Conservation (phyloP, 2,888 invertebrate species). For the Mycogona germanica region DNA sequence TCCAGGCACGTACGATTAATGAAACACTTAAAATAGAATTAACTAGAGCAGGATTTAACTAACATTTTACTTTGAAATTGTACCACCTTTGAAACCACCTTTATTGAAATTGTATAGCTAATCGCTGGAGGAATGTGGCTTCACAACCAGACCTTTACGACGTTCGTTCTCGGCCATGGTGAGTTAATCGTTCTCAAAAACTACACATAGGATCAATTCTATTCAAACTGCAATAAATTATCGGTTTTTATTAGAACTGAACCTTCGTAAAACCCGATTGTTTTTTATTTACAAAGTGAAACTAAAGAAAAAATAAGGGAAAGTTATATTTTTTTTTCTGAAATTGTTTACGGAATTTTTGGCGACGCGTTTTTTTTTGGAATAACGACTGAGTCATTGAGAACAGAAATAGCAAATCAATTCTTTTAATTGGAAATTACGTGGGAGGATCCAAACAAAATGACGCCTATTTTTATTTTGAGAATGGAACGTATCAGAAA, state of each 20-base stretch:
- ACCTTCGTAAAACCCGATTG: background rate
- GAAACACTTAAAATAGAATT: no score
- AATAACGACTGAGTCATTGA: background rate
- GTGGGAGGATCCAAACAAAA: no score
- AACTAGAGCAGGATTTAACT: no score
- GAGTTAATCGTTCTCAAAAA: slow-evolving; percentile 9
- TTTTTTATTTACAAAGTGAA: no score
- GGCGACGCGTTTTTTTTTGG: background rate
- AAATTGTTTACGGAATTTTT: background rate
- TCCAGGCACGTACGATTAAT: no score
- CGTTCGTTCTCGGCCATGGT: slow-evolving; percentile 24
- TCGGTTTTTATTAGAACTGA: no score
- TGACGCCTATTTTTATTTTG: no score
- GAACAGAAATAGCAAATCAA: background rate
- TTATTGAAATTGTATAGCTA: slow-evolving; percentile 25
- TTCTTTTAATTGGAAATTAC: no score
- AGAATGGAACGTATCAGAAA: no score
- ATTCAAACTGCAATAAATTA: no score
- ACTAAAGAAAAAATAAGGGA: background rate
- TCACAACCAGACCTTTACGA: slow-evolving; percentile 23
- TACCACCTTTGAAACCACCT: no score
- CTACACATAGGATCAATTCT: background rate
- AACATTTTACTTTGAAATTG: no score
- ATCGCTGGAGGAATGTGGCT: slow-evolving; percentile 27
- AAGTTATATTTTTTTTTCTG: background rate